Percentiles rank a stretch among this genome's conserved stretches.
Evolutionary conservation across 2,797 vertebrate species (phyloP).

Genomic region (Poecilia picta): DNA sequence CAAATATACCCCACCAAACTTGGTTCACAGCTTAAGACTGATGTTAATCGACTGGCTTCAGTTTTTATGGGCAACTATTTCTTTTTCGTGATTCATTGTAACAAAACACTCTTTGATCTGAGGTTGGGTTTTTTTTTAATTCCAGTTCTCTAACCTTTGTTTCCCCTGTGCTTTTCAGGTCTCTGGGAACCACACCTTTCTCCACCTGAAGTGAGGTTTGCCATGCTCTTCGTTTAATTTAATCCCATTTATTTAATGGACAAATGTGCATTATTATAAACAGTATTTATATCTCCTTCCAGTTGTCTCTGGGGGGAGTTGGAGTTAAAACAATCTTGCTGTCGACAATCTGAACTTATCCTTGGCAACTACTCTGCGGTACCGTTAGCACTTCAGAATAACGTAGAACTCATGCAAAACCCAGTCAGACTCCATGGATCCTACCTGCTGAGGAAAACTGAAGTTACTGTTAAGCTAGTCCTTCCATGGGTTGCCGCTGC

Average conservation of each 20-base stretch:
- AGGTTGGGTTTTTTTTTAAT: neutral
- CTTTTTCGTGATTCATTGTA: neutral
- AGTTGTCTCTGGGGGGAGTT: slow-evolving; percentile 63
- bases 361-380: slow-evolving; percentile 76
- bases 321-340: slow-evolving; percentile 73
- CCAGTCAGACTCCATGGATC: slow-evolving; percentile 52
- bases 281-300: slow-evolving; percentile 76
- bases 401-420: slow-evolving; percentile 46
- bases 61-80: neutral
- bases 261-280: slow-evolving; percentile 79
- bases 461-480: slow-evolving; percentile 71
- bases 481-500: slow-evolving; percentile 52
- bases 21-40: neutral
- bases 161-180: slow-evolving; percentile 52
- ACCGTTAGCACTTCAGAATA: slow-evolving; percentile 74
- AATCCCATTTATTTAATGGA: slow-evolving; percentile 84
- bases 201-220: slow-evolving; percentile 78
- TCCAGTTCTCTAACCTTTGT: slow-evolving; percentile 9
- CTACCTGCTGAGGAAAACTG: slow-evolving; percentile 62
- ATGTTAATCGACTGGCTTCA: neutral
- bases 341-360: slow-evolving; percentile 71
- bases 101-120: neutral
- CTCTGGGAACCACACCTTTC: slow-evolving; percentile 74
- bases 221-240: slow-evolving; percentile 76
- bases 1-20: neutral